phyloP scores from a whole-genome alignment of 2,888 invertebrate species.

The Leuctra nigra region DNA sequence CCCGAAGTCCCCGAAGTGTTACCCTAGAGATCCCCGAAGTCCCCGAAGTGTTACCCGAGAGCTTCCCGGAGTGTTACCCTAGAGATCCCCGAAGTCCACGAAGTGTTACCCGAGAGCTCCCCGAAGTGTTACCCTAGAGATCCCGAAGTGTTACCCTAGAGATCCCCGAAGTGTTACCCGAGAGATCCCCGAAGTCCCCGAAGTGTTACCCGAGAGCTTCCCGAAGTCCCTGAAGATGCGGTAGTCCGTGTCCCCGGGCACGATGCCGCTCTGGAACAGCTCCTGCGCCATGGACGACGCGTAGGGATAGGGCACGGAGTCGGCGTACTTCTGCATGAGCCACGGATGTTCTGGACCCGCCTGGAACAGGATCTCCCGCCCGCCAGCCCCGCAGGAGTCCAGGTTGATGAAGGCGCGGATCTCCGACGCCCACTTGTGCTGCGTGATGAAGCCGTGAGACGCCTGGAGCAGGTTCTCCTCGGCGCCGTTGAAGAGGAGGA shows the following conservation, averaged over 20 bases:
- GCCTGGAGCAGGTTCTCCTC: slow-evolving; percentile 88
- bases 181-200: no score
- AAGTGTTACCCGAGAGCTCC: no score
- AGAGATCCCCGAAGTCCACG: no score
- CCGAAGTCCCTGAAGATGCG: slow-evolving; percentile 86
- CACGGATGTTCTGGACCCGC: slow-evolving; percentile 68
- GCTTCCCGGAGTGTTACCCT: no score
- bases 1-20: no score
- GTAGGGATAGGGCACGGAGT: slow-evolving; percentile 74
- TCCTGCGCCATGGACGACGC: slow-evolving; percentile 81
- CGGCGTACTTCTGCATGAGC: slow-evolving; percentile 63
- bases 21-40: no score
- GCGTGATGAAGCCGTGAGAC: slow-evolving; percentile 86
- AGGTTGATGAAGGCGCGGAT: slow-evolving; percentile 78
- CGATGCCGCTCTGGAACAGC: slow-evolving; percentile 80
- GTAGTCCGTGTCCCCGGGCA: slow-evolving; percentile 92
- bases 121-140: no score
- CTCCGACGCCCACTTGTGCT: slow-evolving; percentile 78
- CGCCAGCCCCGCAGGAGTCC: slow-evolving; percentile 89
- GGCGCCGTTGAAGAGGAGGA: slow-evolving; percentile 85
- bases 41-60: no score
- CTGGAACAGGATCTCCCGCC: slow-evolving; percentile 86
- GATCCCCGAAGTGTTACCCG: no score
- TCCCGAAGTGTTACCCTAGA: no score
- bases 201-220: slow-evolving; percentile 70